A percentile compares a stretch with the other conserved stretches of the same genome.
Evolutionary conservation across 2,113 vertebrate genomes (phyloP).

Genomic region (Zapus hudsonius): DNA sequence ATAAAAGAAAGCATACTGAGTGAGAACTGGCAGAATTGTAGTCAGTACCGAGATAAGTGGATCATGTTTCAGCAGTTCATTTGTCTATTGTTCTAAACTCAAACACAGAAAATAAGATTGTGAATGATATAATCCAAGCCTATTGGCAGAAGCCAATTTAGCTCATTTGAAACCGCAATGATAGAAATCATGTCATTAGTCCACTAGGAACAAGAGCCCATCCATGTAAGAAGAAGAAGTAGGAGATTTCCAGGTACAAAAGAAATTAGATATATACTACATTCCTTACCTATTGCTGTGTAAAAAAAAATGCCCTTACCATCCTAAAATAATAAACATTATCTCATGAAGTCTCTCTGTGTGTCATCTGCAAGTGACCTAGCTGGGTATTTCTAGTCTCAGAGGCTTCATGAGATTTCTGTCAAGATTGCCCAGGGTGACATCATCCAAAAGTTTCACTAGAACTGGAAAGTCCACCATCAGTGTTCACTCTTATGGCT

Average conservation of each 20-base stretch:
- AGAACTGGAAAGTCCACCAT: neutral
- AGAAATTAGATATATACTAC: neutral
- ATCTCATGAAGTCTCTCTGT: neutral
- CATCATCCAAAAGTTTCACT: neutral
- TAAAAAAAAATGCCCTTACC: neutral
- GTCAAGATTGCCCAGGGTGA: neutral
- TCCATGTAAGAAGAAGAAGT: slow-evolving; percentile 6
- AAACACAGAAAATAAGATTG: slow-evolving; percentile 17
- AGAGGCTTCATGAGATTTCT: neutral
- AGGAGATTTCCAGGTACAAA: neutral
- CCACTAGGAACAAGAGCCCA: neutral
- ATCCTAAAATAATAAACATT: slow-evolving; percentile 12
- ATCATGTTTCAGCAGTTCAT: slow-evolving; percentile 46
- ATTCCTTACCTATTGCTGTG: neutral
- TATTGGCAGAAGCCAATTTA: slow-evolving; percentile 10
- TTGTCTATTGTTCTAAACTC: slow-evolving; percentile 55
- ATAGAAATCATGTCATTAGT: neutral
- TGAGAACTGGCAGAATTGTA: neutral
- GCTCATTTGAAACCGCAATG: neutral
- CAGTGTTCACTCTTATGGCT: neutral
- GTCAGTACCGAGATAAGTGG: neutral
- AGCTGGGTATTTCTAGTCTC: neutral
- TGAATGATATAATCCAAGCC: neutral
- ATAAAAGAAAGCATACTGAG: neutral
- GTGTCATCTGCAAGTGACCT: neutral